Percentiles rank a stretch among this genome's conserved stretches.
Evolutionary conservation across 2,888 invertebrate species (phyloP).

Genomic region (Drosophila gaucha): DNA sequence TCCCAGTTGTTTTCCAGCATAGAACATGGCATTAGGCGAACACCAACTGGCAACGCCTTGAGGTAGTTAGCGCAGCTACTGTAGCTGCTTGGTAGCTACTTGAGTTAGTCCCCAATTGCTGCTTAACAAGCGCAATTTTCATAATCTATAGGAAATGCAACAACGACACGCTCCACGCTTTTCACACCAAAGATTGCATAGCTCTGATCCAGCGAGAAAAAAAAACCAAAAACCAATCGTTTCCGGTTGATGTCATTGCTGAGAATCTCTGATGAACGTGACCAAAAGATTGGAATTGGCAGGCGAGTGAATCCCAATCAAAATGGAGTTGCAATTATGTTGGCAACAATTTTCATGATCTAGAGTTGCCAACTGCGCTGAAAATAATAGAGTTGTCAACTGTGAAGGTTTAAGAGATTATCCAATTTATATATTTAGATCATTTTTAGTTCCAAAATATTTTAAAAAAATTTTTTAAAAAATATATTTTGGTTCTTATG

Average conservation of each 20-base stretch:
- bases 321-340: slow-evolving; percentile 31
- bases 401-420: not conserved
- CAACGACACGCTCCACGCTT: slow-evolving; percentile 38
- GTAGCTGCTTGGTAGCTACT: slow-evolving; percentile 40
- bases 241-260: slow-evolving; percentile 60
- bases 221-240: slow-evolving; percentile 27
- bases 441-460: slow-evolving; percentile 13
- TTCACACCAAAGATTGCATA: slow-evolving; percentile 57
- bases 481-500: too few relatives aligned
- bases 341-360: too few relatives aligned
- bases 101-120: slow-evolving; percentile 6
- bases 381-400: not conserved
- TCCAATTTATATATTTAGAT: not conserved
- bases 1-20: slow-evolving; percentile 6
- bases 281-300: slow-evolving; percentile 32
- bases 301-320: slow-evolving; percentile 1
- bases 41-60: slow-evolving; percentile 14
- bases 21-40: slow-evolving; percentile 41
- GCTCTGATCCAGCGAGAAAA: slow-evolving; percentile 31
- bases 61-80: slow-evolving; percentile 56
- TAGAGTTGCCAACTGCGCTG: slow-evolving; percentile 37
- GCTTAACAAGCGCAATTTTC: slow-evolving; percentile 38
- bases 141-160: slow-evolving; percentile 53
- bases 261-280: slow-evolving; percentile 65
- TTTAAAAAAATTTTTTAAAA: too few relatives aligned